Percentiles rank a stretch among this genome's conserved stretches.
Evolutionary conservation across 1,140 invertebrate species (phyloP).

Genomic region (Hycleus phaleratus): DNA sequence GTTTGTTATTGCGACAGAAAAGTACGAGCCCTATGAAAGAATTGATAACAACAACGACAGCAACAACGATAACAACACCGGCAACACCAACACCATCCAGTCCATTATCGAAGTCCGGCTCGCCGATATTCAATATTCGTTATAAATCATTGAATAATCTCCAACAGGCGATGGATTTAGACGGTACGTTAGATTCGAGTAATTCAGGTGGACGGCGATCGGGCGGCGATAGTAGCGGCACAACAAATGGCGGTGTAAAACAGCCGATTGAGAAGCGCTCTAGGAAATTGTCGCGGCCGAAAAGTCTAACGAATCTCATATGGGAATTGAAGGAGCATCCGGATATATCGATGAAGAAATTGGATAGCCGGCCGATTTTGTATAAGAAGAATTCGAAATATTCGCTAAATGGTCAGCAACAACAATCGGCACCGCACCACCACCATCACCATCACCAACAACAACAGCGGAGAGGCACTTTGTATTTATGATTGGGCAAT

Average conservation of each 20-base stretch:
- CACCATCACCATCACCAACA: background rate
- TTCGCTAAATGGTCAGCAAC: slow-evolving; percentile 28
- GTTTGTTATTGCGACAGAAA: slow-evolving; percentile 59
- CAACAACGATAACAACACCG: too few species aligned
- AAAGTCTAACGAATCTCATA: slow-evolving; percentile 78
- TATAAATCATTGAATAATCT: slow-evolving; percentile 77
- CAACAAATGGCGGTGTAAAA: slow-evolving; percentile 62
- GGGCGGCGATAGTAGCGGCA: slow-evolving; percentile 36
- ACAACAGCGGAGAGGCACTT: background rate
- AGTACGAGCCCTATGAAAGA: slow-evolving; percentile 66
- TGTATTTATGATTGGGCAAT: slow-evolving; percentile 4
- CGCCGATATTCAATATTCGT: slow-evolving; percentile 71
- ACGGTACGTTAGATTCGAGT: slow-evolving; percentile 77
- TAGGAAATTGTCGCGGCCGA: slow-evolving; percentile 64
- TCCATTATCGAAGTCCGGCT: slow-evolving; percentile 58
- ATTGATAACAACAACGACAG: background rate
- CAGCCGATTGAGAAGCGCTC: slow-evolving; percentile 77
- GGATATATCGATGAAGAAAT: slow-evolving; percentile 38
- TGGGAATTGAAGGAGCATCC: slow-evolving; percentile 50
- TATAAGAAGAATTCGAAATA: slow-evolving; percentile 39
- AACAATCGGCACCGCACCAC: slow-evolving; percentile 2
- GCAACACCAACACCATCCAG: slow-evolving; percentile 46
- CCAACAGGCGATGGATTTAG: slow-evolving; percentile 66
- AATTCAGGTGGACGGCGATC: slow-evolving; percentile 79
- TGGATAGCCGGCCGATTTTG: slow-evolving; percentile 33